Conservation (phyloP, 2,888 invertebrate species). For the Hypena proboscidalis region DNA sequence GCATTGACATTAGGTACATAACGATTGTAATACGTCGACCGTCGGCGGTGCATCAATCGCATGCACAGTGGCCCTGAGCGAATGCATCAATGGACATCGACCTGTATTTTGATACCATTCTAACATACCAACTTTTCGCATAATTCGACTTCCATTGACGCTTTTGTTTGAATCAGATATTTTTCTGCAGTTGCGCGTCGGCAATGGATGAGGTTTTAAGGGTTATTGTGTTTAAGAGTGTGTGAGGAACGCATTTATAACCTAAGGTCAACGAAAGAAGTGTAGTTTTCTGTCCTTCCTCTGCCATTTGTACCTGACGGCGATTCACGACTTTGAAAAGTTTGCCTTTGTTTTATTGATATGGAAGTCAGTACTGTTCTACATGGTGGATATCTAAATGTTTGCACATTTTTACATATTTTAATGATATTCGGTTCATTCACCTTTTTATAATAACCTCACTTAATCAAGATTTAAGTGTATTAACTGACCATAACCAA, state of each 20-base stretch:
- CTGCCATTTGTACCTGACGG: conserved; percentile 39
- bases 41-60: conserved; percentile 75
- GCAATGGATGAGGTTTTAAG: conserved; percentile 4
- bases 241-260: conserved; percentile 33
- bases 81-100: conserved; percentile 69
- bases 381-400: too few species aligned
- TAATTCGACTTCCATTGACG: conserved; percentile 10
- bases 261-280: conserved; percentile 54
- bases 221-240: neutral
- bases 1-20: conserved; percentile 80
- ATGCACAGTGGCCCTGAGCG: conserved; percentile 70
- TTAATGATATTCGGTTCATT: too few species aligned
- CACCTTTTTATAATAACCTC: too few species aligned
- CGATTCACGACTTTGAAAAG: conserved; percentile 39
- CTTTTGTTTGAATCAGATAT: conserved; percentile 1
- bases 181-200: neutral
- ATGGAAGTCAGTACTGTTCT: conserved; percentile 11
- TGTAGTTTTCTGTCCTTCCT: conserved; percentile 52
- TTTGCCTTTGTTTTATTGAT: conserved; percentile 25
- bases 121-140: neutral
- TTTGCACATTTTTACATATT: too few species aligned
- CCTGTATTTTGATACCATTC: conserved; percentile 22
- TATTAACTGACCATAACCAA: too few species aligned
- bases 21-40: conserved; percentile 79
- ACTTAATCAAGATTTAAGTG: too few species aligned